phyloP scores from a whole-genome alignment of 2,113 vertebrate species.

The Hemiprocne comata region DNA sequence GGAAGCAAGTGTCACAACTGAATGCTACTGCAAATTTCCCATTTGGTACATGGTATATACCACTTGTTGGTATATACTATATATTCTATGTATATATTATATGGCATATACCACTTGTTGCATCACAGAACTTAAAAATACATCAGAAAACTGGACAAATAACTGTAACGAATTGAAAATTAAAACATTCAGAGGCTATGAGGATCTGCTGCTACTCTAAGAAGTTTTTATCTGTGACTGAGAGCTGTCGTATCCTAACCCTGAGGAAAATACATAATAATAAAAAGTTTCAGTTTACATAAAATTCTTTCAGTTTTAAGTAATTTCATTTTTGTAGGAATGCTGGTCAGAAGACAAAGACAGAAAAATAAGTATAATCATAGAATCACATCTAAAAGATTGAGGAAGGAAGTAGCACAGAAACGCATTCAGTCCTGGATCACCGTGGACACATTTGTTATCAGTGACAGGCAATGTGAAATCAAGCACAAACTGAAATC shows the following conservation, averaged over 20 bases:
- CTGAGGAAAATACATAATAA: background rate
- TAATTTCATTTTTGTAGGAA: constrained; percentile 17
- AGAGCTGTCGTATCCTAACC: background rate
- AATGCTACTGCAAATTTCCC: background rate
- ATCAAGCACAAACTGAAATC: constrained; percentile 68
- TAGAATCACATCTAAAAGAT: background rate
- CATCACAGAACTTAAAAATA: background rate
- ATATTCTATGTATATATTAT: too few species aligned
- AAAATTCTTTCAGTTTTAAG: constrained; percentile 16
- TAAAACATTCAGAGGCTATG: background rate
- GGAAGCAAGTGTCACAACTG: background rate
- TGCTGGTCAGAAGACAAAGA: constrained; percentile 6
- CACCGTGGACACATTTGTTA: constrained; percentile 58
- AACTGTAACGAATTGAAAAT: background rate
- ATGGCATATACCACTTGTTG: background rate
- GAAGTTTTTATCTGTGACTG: background rate
- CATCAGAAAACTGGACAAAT: background rate
- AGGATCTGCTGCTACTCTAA: background rate
- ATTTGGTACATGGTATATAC: background rate
- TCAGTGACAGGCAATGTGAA: constrained; percentile 70
- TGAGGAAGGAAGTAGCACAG: constrained; percentile 37
- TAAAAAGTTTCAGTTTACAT: background rate
- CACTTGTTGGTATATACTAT: too few species aligned
- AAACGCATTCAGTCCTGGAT: constrained; percentile 37
- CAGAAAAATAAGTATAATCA: background rate